Conservation (phyloP, 1,140 invertebrate species). For the Sitobion miscanthi region DNA sequence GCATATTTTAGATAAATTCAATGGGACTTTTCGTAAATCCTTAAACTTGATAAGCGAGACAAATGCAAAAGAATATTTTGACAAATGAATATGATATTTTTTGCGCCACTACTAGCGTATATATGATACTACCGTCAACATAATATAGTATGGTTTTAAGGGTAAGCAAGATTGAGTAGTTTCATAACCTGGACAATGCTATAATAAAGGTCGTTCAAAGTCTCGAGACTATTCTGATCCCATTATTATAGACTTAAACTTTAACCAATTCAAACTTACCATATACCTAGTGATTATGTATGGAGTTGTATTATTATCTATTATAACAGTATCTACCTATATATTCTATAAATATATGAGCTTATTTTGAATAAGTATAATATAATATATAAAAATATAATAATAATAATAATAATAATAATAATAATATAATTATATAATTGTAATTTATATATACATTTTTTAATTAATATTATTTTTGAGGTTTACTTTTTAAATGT, state of each 20-base stretch:
- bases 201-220: conserved; percentile 37
- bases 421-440: no score
- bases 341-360: neutral
- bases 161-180: conserved; percentile 44
- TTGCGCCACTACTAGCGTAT: neutral
- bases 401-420: no score
- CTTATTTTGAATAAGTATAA: neutral
- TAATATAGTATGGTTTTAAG: conserved; percentile 51
- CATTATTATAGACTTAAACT: conserved; percentile 39
- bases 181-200: conserved; percentile 41
- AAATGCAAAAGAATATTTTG: conserved; percentile 38
- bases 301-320: neutral
- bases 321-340: neutral
- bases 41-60: conserved; percentile 1
- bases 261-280: conserved; percentile 26
- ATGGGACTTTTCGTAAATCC: neutral
- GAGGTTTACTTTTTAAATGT: no score
- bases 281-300: neutral
- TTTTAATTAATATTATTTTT: no score
- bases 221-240: conserved; percentile 45
- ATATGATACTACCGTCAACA: conserved; percentile 18
- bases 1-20: neutral
- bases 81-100: conserved; percentile 42
- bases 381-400: no score
- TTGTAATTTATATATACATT: no score